A percentile compares a stretch with the other conserved stretches of the same genome.
Evolutionary conservation across 2,888 invertebrate species (phyloP).

Genomic region (Xestia sexstrigata): DNA sequence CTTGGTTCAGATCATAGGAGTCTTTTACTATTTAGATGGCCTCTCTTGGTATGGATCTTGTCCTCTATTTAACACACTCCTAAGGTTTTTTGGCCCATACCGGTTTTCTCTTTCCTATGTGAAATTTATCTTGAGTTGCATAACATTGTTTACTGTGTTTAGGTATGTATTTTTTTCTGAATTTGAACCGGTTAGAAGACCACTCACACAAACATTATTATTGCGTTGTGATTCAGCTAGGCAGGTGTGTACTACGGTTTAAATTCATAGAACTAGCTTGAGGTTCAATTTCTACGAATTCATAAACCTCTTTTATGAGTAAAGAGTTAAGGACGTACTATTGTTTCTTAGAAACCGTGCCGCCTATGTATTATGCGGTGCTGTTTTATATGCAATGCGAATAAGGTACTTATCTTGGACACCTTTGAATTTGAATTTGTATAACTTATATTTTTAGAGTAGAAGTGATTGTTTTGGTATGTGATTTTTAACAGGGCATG

Average conservation of each 20-base stretch:
- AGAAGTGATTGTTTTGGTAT: constrained; percentile 31
- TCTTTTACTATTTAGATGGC: background rate
- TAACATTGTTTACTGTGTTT: background rate
- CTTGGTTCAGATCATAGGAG: background rate
- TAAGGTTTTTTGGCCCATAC: background rate
- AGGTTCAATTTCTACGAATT: constrained; percentile 38
- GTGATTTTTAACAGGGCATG: constrained; percentile 27
- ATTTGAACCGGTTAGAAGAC: background rate
- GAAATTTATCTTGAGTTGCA: background rate
- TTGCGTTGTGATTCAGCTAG: background rate
- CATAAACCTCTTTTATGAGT: constrained; percentile 52
- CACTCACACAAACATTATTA: background rate
- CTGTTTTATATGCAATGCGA: constrained; percentile 57
- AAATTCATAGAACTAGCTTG: background rate
- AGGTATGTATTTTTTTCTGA: too few species aligned
- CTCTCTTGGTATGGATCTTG: background rate
- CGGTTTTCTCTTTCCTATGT: background rate
- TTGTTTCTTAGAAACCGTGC: constrained; percentile 42
- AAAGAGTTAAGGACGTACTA: constrained; percentile 25
- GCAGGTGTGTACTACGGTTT: background rate
- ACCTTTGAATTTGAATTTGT: constrained; percentile 34
- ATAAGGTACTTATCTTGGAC: constrained; percentile 35
- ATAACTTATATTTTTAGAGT: constrained; percentile 41
- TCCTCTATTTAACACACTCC: background rate
- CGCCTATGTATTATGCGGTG: background rate